These are phyloP conservation scores for Leucophenga maculata DNA, from an alignment of 2,888 invertebrate species.

Conservation along the genomic window DNA sequence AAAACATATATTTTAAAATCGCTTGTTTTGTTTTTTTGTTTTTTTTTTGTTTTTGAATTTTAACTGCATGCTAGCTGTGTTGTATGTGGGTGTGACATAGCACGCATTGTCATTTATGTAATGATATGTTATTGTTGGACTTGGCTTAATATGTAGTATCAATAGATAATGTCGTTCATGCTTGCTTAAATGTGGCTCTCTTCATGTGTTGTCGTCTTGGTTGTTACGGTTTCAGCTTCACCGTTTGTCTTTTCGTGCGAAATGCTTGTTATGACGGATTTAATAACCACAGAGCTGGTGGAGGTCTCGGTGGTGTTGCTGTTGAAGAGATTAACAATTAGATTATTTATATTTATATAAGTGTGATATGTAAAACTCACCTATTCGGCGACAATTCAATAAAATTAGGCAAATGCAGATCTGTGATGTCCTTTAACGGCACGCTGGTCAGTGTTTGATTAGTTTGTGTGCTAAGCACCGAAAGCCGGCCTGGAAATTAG, in stretches of 20 bases:
- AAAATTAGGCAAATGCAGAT: conserved; percentile 67
- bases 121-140: conserved; percentile 18
- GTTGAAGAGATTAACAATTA: conserved; percentile 32
- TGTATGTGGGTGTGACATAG: background rate
- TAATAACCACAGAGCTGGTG: conserved; percentile 72
- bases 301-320: conserved; percentile 70
- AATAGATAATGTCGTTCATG: too few species aligned
- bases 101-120: background rate
- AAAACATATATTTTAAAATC: conserved; percentile 1
- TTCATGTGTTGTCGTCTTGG: conserved; percentile 67
- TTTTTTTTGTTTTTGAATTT: background rate
- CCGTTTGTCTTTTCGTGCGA: conserved; percentile 71
- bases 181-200: conserved; percentile 71
- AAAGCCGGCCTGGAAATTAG: conserved; percentile 66
- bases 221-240: conserved; percentile 65
- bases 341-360: background rate
- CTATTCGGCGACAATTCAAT: conserved; percentile 67
- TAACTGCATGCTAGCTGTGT: background rate
- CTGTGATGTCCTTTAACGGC: conserved; percentile 69
- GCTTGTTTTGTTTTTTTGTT: background rate
- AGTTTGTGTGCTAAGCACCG: conserved; percentile 71
- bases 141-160: background rate
- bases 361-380: conserved; percentile 44
- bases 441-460: conserved; percentile 68
- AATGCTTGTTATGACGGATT: conserved; percentile 72